Evolutionary conservation across 1,140 invertebrate genomes (phyloP).

Genomic region (Hyles vespertilio): DNA sequence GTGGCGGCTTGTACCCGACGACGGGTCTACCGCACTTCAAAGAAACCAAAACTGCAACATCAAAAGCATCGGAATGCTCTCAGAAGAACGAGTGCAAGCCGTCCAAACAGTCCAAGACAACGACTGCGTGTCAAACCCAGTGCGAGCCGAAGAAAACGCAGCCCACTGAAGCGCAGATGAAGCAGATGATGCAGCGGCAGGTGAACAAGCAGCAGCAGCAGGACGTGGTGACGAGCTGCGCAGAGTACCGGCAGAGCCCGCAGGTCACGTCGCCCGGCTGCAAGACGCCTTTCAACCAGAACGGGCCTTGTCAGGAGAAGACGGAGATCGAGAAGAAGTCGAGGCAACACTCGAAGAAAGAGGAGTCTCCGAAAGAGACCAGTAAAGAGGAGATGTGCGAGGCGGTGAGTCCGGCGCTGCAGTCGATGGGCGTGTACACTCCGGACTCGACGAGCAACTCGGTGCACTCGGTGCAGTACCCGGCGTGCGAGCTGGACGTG

Average conservation of each 20-base stretch:
- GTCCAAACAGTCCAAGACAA: slow-evolving; percentile 68
- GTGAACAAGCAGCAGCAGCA: slow-evolving; percentile 52
- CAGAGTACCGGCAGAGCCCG: slow-evolving; percentile 57
- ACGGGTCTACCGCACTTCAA: slow-evolving; percentile 66
- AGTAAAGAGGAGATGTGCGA: slow-evolving; percentile 74
- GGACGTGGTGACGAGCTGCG: slow-evolving; percentile 51
- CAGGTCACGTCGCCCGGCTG: slow-evolving; percentile 60
- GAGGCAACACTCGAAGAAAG: slow-evolving; percentile 75
- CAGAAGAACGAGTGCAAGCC: slow-evolving; percentile 70
- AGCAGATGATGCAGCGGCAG: slow-evolving; percentile 70
- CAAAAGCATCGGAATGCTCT: slow-evolving; percentile 57
- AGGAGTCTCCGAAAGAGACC: slow-evolving; percentile 61
- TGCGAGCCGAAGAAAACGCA: slow-evolving; percentile 64
- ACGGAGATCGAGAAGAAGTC: slow-evolving; percentile 77
- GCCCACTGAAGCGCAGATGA: slow-evolving; percentile 57
- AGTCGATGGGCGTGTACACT: slow-evolving; percentile 89
- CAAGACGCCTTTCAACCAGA: slow-evolving; percentile 57
- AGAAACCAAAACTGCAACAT: slow-evolving; percentile 56
- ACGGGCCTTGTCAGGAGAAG: slow-evolving; percentile 58
- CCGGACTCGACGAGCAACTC: slow-evolving; percentile 91
- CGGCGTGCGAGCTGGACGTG: slow-evolving; percentile 88
- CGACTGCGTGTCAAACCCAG: slow-evolving; percentile 69
- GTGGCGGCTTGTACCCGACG: slow-evolving; percentile 57
- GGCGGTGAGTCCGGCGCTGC: slow-evolving; percentile 78
- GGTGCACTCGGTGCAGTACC: slow-evolving; percentile 87